Conservation (phyloP, 2,888 invertebrate genomes). For the Sarcophaga subvicina region DNA sequence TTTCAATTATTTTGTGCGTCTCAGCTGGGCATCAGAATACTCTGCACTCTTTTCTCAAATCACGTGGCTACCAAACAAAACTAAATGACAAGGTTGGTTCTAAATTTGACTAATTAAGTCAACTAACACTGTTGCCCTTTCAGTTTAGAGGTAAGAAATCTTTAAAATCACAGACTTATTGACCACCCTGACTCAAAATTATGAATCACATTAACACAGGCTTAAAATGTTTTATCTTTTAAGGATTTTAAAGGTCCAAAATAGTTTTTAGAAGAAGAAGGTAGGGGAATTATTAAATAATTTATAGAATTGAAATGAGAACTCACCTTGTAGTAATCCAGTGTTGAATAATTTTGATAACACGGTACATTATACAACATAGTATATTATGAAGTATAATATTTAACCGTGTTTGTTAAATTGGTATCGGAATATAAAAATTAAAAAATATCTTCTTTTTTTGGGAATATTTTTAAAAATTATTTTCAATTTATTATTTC, state of each 20-base stretch:
- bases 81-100: no score
- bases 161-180: no score
- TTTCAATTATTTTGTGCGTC: no score
- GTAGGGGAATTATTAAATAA: not conserved
- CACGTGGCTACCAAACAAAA: no score
- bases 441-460: not conserved
- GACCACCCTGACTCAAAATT: no score
- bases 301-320: no score
- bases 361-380: conserved; percentile 82
- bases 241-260: not conserved
- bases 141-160: no score
- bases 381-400: conserved; percentile 73
- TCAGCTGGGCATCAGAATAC: no score
- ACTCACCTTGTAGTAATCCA: conserved; percentile 82
- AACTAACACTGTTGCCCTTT: no score
- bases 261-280: not conserved
- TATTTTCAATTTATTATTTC: not conserved
- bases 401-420: conserved; percentile 53
- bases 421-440: not conserved
- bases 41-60: no score
- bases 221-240: not conserved
- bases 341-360: conserved; percentile 81
- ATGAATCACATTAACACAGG: no score
- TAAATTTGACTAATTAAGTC: no score
- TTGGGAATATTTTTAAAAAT: not conserved